These are phyloP conservation scores for Psittacula cyanocephala DNA, from an alignment of 2,113 vertebrate genomes.

Conservation along the genomic window DNA sequence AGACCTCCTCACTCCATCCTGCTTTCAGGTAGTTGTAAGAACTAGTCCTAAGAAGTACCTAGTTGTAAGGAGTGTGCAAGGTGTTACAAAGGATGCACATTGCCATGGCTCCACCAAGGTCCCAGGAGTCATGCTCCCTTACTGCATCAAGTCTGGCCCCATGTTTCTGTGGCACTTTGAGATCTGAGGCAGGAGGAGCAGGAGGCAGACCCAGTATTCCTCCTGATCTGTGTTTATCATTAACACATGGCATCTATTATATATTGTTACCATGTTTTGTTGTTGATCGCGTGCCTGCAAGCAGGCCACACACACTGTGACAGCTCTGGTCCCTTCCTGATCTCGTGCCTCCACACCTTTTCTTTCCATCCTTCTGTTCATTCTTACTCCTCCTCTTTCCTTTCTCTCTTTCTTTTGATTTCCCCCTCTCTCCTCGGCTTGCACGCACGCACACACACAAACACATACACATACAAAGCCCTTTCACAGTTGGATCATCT, in stretches of 20 bases:
- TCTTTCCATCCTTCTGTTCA: slow-evolving; percentile 39
- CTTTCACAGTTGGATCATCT: slow-evolving; percentile 76
- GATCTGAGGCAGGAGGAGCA: neutral
- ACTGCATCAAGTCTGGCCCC: neutral
- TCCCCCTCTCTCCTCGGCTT: neutral
- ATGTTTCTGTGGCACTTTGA: neutral
- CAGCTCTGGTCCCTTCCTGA: slow-evolving; percentile 45
- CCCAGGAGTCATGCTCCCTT: neutral
- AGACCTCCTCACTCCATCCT: neutral
- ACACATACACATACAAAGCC: slow-evolving; percentile 18
- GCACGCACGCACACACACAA: neutral
- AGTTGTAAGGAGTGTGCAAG: neutral
- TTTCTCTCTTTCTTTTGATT: slow-evolving; percentile 34
- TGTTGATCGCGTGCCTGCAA: slow-evolving; percentile 43
- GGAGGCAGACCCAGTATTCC: neutral
- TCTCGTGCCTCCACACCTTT: slow-evolving; percentile 65
- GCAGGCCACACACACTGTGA: slow-evolving; percentile 42
- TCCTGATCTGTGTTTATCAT: neutral
- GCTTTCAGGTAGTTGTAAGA: neutral
- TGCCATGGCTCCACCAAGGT: neutral
- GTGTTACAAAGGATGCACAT: neutral
- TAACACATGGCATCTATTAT: slow-evolving; percentile 26
- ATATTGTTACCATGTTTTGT: slow-evolving; percentile 21
- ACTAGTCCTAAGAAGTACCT: neutral
- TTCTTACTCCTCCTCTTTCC: slow-evolving; percentile 36